These are phyloP conservation scores for Neopelma chrysocephalum DNA, from an alignment of 2,797 vertebrate species.

Conservation along the genomic window DNA sequence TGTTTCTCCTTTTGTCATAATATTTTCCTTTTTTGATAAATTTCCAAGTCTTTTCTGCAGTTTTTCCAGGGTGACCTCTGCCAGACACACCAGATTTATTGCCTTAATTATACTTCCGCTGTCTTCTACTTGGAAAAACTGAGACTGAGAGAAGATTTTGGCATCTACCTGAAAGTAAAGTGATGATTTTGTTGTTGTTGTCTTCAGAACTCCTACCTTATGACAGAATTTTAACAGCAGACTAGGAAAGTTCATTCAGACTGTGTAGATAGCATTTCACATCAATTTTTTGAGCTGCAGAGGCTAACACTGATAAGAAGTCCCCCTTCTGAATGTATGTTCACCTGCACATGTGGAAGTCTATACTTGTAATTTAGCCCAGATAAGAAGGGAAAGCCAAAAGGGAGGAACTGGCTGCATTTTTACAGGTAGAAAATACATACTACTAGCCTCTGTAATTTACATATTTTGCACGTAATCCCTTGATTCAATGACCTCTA, in stretches of 20 bases:
- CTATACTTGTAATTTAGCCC: not conserved
- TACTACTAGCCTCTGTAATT: not conserved
- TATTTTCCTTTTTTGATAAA: not conserved
- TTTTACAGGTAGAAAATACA: not conserved
- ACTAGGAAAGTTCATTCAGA: not conserved
- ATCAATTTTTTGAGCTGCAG: not conserved
- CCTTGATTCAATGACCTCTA: not conserved
- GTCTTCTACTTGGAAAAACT: slow-evolving; percentile 89
- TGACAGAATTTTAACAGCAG: not conserved
- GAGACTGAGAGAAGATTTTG: slow-evolving; percentile 88
- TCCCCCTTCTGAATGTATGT: not conserved
- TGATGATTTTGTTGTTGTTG: not conserved
- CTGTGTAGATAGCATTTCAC: not conserved
- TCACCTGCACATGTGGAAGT: not conserved
- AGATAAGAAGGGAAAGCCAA: not conserved
- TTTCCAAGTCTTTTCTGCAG: slow-evolving; percentile 69
- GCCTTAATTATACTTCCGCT: slow-evolving; percentile 89
- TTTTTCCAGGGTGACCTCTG: slow-evolving; percentile 86
- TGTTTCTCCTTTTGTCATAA: not conserved
- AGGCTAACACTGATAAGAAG: not conserved
- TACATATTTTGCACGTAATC: not conserved
- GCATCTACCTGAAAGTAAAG: slow-evolving; percentile 88
- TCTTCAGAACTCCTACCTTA: not conserved
- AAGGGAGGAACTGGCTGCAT: not conserved
- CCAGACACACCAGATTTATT: slow-evolving; percentile 90